Evolutionary conservation across 2,113 vertebrate species (phyloP), one percentile per base, ranked within the genome.

Genomic region (Odocoileus hemionus): DNA sequence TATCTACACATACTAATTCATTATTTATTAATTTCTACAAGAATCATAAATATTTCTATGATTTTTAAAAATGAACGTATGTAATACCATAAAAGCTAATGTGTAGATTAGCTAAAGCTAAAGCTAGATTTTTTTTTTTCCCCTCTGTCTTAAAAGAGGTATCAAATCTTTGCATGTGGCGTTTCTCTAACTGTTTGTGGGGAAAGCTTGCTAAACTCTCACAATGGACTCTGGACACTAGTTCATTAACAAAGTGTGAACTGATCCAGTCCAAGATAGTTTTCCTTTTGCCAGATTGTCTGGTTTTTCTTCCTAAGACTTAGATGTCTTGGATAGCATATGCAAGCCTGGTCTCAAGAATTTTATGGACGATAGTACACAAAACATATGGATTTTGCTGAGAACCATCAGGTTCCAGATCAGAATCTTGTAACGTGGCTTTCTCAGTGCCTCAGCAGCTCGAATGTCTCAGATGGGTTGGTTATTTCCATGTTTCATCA

Each of bases 1-100:
- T 36, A 13, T 93, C n/a, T 85, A 28, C 9, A 86, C 3, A 45
- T 79, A 82, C 6, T 23, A 86, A 95, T 83, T 94, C 45, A 45
- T 90, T 80, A 78, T 97, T 94, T 83, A 43, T 74, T 96, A 61
- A 83, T 95, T 95, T 95, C 17, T 93, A 13, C 88, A 45, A 97
- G 54, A 74, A 64, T 39, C 80, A 39, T 54, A 92, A 86, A 52
- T 84, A 80, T 85, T 76, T 36, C 6, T 88, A 39, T 3, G 3
- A 17, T 54, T 76, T 92, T 58, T 26, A 10, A 92, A 94, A 96
- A 83, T 54, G 61, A 89, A 50, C 11, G 21, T 57, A 15, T 89
- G 2, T 87, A 86, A 70, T 90, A 76, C 4, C 9, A 2, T 64
- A 76, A 95, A 86, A 96, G n/a, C 58, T 87, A 67, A 76, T 92